Evolutionary conservation across 2,797 vertebrate genomes (phyloP), one percentile per base, ranked within the genome.

Genomic region (Odontamblyopus lacepedii): DNA sequence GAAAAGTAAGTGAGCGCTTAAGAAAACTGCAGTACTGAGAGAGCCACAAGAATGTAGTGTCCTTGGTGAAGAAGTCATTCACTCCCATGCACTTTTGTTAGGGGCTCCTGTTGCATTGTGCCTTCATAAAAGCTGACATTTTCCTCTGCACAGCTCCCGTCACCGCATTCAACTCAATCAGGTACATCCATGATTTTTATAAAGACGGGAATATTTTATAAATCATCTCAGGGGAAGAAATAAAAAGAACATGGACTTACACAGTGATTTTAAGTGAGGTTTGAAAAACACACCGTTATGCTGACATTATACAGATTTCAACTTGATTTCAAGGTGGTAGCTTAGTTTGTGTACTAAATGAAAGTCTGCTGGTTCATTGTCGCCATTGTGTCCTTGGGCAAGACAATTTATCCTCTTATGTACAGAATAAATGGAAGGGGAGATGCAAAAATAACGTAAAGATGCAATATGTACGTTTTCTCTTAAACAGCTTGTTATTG

Each of bases 1-100:
- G 75, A 67, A 79, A 85, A 85, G 26, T 50, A 4, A 32, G 72
- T 51, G 7, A 50, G 30, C 0, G 48, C 69, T 83, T 71, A 35
- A 82, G 60, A 26, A 70, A 77, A 73, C 56, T 32, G 27, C n/a
- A 8, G 38, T 11, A 19, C 57, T 56, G 71, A 70, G 66, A 32
- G 44, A 15, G 13, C 44, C 44, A 16, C 13, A 48, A 80, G 71
- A 61, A 76, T 55, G 62, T 70, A 29, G 27, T 75, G 72, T 76
- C 77, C 71, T 78, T 78, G 63, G 48, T 63, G 71, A 5, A 64
- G 70, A 30, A 79, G 65, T 11, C 67, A 73, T 67, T n/a, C 66
- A 26, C 55, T 51, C 18, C 23, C 63, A 23, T 26, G 41, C 44
- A 30, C 15, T 2, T 26, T 53, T 63, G 61, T 56, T n/a, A 50